Base-by-base conservation (phyloP, 1,140 invertebrate genomes). In the Catajapyx aquilonaris region DNA sequence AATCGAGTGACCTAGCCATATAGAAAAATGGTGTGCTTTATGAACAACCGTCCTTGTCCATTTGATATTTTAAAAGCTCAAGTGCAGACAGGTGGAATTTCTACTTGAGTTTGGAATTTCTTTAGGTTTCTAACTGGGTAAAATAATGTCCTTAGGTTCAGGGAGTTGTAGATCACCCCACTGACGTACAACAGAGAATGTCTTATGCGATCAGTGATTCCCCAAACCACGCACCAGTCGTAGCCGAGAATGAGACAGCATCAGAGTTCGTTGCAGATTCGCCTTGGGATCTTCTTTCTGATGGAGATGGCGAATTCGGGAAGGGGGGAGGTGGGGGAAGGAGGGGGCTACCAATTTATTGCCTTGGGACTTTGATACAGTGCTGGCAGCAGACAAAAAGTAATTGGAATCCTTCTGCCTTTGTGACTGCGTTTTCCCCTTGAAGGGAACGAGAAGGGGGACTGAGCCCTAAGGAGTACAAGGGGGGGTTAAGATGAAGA, bases 241-340 rank as follows among this genome's bases (percentile, higher is more conserved):
- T 13, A 28, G 13, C 23, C 7, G 23, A 28, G 23, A 28, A 28
- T 28, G 23, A 28, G 13, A 13, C 13, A 28, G 23, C 23, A 28
- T 28, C 23, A 9, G 7, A 9, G 7, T 13, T n/a, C n/a, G n/a
- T n/a, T n/a, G 13, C 7, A 28, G 23, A 28, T 28, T 28, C 23
- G 23, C 23, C 13, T 28, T 28, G 23, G 23, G 23, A 28, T 28
- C 13, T 13, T 28, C 23, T 28, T 28, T 28, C 23, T 28, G 23
- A 28, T 28, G 23, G 23, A 28, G 23, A 28, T 28, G 23, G 23
- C 23, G 23, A 28, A 28, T 28, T 28, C 23, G 23, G n/a, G n/a
- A n/a, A n/a, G n/a, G n/a, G n/a, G n/a, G n/a, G n/a, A n/a, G n/a
- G n/a, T n/a, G n/a, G n/a, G n/a, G n/a, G n/a, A n/a, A n/a, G n/a